Evolutionary conservation across 2,888 invertebrate genomes (phyloP).

Genomic region (Cephus rjabovi): DNA sequence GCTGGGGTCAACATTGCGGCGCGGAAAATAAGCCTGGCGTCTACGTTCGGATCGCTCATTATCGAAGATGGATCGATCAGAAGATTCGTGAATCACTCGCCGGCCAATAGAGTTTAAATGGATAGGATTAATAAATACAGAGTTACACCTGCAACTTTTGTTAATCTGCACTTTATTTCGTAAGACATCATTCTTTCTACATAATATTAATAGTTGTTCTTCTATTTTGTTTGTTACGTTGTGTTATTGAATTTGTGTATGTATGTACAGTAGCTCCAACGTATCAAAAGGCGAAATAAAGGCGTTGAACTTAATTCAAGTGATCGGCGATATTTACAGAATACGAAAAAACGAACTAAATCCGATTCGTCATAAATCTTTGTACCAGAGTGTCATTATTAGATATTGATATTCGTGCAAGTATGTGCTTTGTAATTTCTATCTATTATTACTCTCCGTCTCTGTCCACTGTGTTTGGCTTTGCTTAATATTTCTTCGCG

Average conservation of each 20-base stretch:
- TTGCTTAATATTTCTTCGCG: too few species aligned
- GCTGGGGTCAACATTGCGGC: constrained; percentile 84
- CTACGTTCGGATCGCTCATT: constrained; percentile 76
- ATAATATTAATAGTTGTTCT: constrained; percentile 53
- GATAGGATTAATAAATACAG: constrained; percentile 1
- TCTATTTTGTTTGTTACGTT: constrained; percentile 33
- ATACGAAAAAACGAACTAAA: too few species aligned
- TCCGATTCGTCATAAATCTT: too few species aligned
- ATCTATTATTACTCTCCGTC: too few species aligned
- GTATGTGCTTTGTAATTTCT: too few species aligned
- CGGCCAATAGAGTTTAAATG: constrained; percentile 42
- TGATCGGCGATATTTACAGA: too few species aligned
- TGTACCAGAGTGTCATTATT: too few species aligned
- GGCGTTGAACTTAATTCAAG: too few species aligned
- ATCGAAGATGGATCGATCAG: constrained; percentile 76
- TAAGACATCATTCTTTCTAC: constrained; percentile 62
- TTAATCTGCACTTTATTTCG: constrained; percentile 59
- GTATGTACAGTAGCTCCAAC: constrained; percentile 51
- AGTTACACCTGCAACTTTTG: constrained; percentile 14
- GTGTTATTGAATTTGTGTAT: constrained; percentile 49
- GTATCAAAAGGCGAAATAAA: background rate
- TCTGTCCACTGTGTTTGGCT: too few species aligned
- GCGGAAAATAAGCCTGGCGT: constrained; percentile 81
- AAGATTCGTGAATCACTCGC: constrained; percentile 66
- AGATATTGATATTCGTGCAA: too few species aligned